Evolutionary conservation across 2,113 vertebrate species (phyloP).

Genomic region (Gambusia holbrooki): DNA sequence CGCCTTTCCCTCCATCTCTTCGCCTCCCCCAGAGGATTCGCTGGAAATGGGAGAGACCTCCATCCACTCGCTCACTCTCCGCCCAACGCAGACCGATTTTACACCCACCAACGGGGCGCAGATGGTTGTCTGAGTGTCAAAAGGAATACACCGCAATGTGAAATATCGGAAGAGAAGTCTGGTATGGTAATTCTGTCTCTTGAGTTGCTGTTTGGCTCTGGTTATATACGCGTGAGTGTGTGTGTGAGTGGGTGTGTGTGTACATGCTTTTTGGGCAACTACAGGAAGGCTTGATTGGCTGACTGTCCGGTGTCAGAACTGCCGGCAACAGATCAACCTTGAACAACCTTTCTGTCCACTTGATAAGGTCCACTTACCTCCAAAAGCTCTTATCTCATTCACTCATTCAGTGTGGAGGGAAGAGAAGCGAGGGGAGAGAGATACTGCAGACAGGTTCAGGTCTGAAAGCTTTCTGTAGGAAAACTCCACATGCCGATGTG

Average conservation of each 20-base stretch:
- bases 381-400: constrained; percentile 55
- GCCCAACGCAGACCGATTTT: constrained; percentile 22
- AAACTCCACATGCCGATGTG: background rate
- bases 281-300: constrained; percentile 64
- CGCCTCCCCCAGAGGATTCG: constrained; percentile 36
- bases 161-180: constrained; percentile 59
- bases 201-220: constrained; percentile 35
- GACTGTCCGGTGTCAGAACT: constrained; percentile 56
- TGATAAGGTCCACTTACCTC: constrained; percentile 66
- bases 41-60: constrained; percentile 42
- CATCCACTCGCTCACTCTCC: constrained; percentile 12
- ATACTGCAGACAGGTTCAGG: constrained; percentile 4
- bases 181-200: constrained; percentile 59
- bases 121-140: constrained; percentile 56
- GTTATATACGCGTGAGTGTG: constrained; percentile 16
- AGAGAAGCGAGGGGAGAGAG: constrained; percentile 12
- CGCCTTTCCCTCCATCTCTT: constrained; percentile 27
- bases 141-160: constrained; percentile 44
- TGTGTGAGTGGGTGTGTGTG: background rate
- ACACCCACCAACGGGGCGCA: constrained; percentile 39
- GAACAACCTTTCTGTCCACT: constrained; percentile 66
- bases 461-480: constrained; percentile 12
- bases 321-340: constrained; percentile 63
- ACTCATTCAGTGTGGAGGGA: constrained; percentile 33
- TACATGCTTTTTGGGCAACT: constrained; percentile 21